Base-by-base conservation (phyloP, 2,888 invertebrate species). In the Lasiommata megera region DNA sequence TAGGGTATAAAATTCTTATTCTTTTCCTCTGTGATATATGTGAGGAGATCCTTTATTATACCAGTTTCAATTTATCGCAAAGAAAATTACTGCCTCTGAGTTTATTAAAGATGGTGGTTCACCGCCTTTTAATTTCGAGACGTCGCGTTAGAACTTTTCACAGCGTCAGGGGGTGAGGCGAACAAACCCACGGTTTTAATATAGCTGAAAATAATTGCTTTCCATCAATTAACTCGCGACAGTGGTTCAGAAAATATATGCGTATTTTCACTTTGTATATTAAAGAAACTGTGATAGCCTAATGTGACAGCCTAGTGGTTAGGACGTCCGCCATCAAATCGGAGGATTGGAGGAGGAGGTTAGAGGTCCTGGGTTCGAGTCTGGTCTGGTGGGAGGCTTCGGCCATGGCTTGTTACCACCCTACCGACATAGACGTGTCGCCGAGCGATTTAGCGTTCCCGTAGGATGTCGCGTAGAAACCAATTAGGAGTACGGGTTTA, bases 111-210 rank as follows among this genome's bases (percentile, higher is more conserved):
- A 34, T 18, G n/a, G 8, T 36, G 48, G 34, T 36, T 36, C 18
- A 48, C 34, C 36, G 48, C 48, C 18, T 48, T 36, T 34, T 48
- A 48, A 48, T 34, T 36, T 36, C 8, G 17, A 48, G 48, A 18
- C 12, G 34, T 36, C 17, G 36, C 48, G 16, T 46, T 28, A 3
- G 44, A 31, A 16, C 16, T 1, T 29, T 31, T 1, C 6, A 12
- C 6, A 6, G 23, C n/a, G 18, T 5, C 5, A n/a, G 6, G 41
- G 7, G 28, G 12, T 23, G 14, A 12, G 11, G 16, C 0, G 29
- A 16, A 29, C 23, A 23, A 43, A 17, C 6, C 16, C 29, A 11
- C 14, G 18, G 18, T 36, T 31, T 36, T 48, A 36, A 36, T 36
- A 18, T n/a, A 18, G 48, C 34, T 36, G n/a, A 6, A 18, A 36